phyloP scores from a whole-genome alignment of 2,113 vertebrate species.

The Barbus barbus region DNA sequence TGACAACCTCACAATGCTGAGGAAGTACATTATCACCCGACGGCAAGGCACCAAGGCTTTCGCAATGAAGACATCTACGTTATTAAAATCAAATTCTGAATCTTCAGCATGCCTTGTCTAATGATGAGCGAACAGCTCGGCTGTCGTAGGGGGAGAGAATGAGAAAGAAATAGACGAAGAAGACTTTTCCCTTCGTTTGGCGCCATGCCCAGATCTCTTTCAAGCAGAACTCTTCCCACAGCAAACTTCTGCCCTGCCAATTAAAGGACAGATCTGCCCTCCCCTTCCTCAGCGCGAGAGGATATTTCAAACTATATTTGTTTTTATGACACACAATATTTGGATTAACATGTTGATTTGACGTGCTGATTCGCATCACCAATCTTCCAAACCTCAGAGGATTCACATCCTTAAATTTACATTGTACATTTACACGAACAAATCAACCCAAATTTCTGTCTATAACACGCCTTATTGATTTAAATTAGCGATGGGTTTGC shows the following conservation, averaged over 20 bases:
- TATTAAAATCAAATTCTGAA: slow-evolving; percentile 94
- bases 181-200: slow-evolving; percentile 94
- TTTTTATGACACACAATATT: slow-evolving; percentile 34
- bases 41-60: slow-evolving; percentile 81
- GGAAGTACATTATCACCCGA: slow-evolving; percentile 77
- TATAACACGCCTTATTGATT: slow-evolving; percentile 50
- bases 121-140: slow-evolving; percentile 86
- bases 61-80: slow-evolving; percentile 91
- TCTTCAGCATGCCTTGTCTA: slow-evolving; percentile 86
- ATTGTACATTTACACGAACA: slow-evolving; percentile 9
- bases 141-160: slow-evolving; percentile 87
- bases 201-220: slow-evolving; percentile 93
- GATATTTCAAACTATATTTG: slow-evolving; percentile 53
- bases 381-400: not conserved
- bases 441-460: slow-evolving; percentile 31
- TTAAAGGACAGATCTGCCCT: slow-evolving; percentile 78
- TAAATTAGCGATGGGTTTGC: slow-evolving; percentile 44
- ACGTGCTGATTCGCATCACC: not conserved
- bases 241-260: slow-evolving; percentile 83
- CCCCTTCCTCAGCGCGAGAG: slow-evolving; percentile 72
- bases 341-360: slow-evolving; percentile 34
- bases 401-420: slow-evolving; percentile 10
- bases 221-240: slow-evolving; percentile 91
- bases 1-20: slow-evolving; percentile 76
- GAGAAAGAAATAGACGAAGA: slow-evolving; percentile 56